phyloP scores from a whole-genome alignment of 92 coral and sea anemone species.

The Epizoanthus stellaris region DNA sequence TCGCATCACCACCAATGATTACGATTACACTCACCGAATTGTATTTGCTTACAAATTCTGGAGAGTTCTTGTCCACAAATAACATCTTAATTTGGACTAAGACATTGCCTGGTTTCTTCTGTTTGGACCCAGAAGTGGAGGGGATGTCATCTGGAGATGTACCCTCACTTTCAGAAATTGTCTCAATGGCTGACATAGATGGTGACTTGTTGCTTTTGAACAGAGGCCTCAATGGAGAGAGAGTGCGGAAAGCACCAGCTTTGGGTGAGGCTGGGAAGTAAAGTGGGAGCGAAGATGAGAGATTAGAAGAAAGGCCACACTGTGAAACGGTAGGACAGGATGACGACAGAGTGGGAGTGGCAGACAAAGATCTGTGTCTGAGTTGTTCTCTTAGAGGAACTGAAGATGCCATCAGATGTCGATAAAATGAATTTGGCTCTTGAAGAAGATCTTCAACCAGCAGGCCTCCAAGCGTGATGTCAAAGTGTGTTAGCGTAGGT shows the following conservation, averaged over 20 bases:
- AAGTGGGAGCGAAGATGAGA: constrained; percentile 88
- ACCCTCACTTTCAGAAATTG: constrained; percentile 51
- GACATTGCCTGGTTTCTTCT: constrained; percentile 60
- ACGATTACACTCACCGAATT: constrained; percentile 65
- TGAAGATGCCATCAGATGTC: constrained; percentile 91
- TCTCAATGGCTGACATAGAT: constrained; percentile 61
- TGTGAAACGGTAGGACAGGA: constrained; percentile 97
- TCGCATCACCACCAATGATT: too few species aligned
- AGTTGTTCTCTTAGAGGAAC: constrained; percentile 55
- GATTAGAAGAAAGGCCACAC: constrained; percentile 67
- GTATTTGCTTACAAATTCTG: constrained; percentile 76
- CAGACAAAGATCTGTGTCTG: constrained; percentile 67
- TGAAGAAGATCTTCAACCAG: constrained; percentile 91
- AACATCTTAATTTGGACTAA: constrained; percentile 73
- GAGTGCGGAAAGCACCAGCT: constrained; percentile 61
- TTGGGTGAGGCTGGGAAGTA: constrained; percentile 74
- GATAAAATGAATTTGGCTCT: constrained; percentile 81
- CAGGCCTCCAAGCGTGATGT: constrained; percentile 90
- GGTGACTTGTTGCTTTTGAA: constrained; percentile 72
- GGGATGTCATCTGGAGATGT: constrained; percentile 25
- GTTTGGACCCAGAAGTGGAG: constrained; percentile 36
- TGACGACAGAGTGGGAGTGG: constrained; percentile 71
- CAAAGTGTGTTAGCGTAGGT: constrained; percentile 77
- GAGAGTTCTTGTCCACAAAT: constrained; percentile 79
- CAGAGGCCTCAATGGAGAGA: constrained; percentile 94